phyloP scores from a whole-genome alignment of 2,113 vertebrate species.

The Cyprinodon brontotheroides region DNA sequence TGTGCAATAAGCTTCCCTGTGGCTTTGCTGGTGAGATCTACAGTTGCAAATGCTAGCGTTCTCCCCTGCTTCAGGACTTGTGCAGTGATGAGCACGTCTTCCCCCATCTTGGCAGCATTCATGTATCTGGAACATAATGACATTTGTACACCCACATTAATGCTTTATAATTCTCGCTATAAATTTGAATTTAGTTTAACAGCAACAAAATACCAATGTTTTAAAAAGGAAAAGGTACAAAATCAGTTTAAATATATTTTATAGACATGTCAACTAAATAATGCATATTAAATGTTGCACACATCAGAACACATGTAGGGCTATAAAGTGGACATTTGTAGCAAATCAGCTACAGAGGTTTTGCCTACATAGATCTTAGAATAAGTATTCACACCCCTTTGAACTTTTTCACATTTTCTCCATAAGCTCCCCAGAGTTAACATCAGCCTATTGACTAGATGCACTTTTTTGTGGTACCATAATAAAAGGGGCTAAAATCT shows the following conservation, averaged over 20 bases:
- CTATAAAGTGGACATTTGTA: background rate
- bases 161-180: background rate
- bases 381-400: background rate
- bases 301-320: background rate
- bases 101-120: constrained; percentile 91
- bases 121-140: constrained; percentile 83
- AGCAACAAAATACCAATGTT: background rate
- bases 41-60: constrained; percentile 88
- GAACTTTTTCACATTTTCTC: background rate
- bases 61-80: constrained; percentile 91
- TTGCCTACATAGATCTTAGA: background rate
- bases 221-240: background rate
- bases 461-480: no score
- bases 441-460: no score
- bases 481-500: background rate
- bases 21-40: constrained; percentile 90
- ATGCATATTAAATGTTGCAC: background rate
- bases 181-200: constrained; percentile 6
- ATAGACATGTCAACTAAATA: background rate
- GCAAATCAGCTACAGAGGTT: no score
- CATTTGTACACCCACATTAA: background rate
- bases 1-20: constrained; percentile 93
- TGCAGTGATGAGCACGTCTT: constrained; percentile 92
- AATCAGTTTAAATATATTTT: background rate
- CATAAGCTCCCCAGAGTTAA: no score